phyloP scores from a whole-genome alignment of 2,888 invertebrate species.

The Epiblema foenella region DNA sequence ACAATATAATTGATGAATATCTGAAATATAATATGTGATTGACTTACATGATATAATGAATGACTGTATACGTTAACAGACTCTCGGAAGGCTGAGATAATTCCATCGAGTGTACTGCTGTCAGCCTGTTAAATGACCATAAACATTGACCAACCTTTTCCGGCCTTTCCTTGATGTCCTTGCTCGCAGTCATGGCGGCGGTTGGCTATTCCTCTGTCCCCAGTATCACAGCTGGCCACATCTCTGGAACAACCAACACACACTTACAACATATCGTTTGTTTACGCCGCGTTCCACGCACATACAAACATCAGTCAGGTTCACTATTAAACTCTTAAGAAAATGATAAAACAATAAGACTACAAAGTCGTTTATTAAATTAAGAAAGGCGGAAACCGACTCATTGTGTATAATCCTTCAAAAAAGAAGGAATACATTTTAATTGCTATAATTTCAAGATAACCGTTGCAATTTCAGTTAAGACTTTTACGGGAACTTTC shows the following conservation, averaged over 20 bases:
- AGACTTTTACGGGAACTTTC: background rate
- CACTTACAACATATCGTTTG: background rate
- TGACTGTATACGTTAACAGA: too few species aligned
- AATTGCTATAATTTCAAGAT: background rate
- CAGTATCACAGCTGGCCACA: slow-evolving; percentile 11
- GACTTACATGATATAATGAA: too few species aligned
- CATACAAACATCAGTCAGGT: background rate
- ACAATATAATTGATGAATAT: background rate
- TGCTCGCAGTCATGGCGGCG: slow-evolving; percentile 27
- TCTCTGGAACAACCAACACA: slow-evolving; percentile 32
- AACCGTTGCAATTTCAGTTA: background rate
- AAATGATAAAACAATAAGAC: too few species aligned
- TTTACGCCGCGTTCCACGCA: background rate
- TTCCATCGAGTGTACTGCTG: too few species aligned
- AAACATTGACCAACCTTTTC: slow-evolving; percentile 37
- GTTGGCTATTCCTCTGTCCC: slow-evolving; percentile 7
- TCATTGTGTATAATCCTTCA: too few species aligned
- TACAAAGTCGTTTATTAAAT: too few species aligned
- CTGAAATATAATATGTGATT: background rate
- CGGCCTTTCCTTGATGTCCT: slow-evolving; percentile 44
- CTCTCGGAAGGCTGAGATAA: too few species aligned
- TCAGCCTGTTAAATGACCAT: too few species aligned
- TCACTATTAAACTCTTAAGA: background rate
- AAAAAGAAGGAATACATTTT: background rate
- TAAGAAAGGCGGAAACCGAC: too few species aligned